Percentiles rank a stretch among this genome's conserved stretches.
Evolutionary conservation across 2,888 invertebrate species (phyloP).

Genomic region (Nephrotoma appendiculata): DNA sequence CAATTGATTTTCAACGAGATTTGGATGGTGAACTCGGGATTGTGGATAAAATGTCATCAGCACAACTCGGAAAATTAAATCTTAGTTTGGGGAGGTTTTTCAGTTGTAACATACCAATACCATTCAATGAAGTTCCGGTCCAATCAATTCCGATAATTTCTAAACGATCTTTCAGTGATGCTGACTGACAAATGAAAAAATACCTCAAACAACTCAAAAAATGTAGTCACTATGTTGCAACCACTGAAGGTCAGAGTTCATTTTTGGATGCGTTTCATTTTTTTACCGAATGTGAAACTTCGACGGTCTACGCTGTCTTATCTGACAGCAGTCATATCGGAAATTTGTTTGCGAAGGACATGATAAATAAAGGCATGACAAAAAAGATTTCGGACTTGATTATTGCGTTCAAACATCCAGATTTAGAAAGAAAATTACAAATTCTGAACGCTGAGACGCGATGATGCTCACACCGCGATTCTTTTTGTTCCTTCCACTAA

Average conservation of each 20-base stretch:
- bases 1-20: no score
- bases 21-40: no score
- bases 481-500: neutral
- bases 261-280: neutral
- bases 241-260: neutral
- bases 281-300: neutral
- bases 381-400: neutral
- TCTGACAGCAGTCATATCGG: neutral
- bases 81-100: no score
- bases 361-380: neutral
- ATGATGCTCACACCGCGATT: neutral
- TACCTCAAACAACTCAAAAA: neutral
- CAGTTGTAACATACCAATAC: no score
- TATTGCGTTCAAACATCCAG: neutral
- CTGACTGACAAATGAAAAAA: neutral
- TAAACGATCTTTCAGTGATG: neutral
- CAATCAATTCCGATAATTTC: no score
- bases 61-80: no score
- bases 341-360: neutral
- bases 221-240: neutral
- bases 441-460: neutral
- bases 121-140: no score
- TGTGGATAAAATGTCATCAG: no score
- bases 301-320: neutral
- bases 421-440: neutral